Evolutionary conservation across 37 sponge, comb jelly and placozoan species (phyloP).

Genomic region (Agelas oroides): DNA sequence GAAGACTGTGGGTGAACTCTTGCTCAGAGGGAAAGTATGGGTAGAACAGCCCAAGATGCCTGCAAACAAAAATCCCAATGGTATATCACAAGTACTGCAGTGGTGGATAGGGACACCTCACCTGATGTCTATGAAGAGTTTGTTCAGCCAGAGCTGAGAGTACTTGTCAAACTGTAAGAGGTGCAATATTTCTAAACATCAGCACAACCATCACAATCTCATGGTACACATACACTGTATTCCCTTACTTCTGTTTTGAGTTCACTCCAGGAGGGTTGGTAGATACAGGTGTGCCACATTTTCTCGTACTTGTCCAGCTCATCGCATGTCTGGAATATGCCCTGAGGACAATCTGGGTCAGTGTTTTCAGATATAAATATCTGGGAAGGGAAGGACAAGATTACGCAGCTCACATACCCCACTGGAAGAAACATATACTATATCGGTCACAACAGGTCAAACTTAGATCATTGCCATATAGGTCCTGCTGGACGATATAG

Average conservation of each 20-base stretch:
- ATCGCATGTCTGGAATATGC: conserved; percentile 44
- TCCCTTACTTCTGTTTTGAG: conserved; percentile 50
- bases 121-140: conserved; percentile 53
- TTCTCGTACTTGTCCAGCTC: conserved; percentile 72
- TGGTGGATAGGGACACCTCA: conserved; percentile 3
- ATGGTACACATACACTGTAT: too few species aligned
- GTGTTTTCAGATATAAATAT: background rate
- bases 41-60: conserved; percentile 53
- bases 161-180: conserved; percentile 55
- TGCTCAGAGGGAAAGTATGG: conserved; percentile 72
- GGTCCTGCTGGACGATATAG: too few species aligned
- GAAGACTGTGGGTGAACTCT: conserved; percentile 64
- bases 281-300: conserved; percentile 68
- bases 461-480: too few species aligned
- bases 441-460: too few species aligned
- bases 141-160: conserved; percentile 41
- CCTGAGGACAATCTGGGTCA: background rate
- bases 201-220: too few species aligned
- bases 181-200: too few species aligned
- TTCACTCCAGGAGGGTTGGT: conserved; percentile 52
- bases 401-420: background rate
- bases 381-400: background rate
- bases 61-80: too few species aligned
- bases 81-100: background rate
- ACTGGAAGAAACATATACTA: too few species aligned